Evolutionary conservation across 2,113 vertebrate species (phyloP), one percentile per base, ranked within the genome.

Genomic region (Paracanthobrama guichenoti): DNA sequence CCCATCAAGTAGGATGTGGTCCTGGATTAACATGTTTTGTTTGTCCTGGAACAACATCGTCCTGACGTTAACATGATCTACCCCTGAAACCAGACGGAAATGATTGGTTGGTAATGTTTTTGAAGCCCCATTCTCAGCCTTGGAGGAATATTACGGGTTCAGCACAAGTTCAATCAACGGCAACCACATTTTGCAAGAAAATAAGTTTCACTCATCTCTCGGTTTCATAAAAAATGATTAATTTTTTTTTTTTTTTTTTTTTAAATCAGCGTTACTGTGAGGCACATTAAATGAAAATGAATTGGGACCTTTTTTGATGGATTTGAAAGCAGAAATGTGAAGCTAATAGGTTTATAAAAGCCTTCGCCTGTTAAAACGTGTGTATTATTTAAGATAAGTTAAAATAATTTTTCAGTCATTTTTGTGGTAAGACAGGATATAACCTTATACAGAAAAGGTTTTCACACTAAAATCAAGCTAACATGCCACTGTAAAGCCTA

Each of bases 11-110:
- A 4, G 14, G n/a, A 44, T 16, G 14, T 67, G 44, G 20, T 80
- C 44, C 60, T 31, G 44, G 60, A 67, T 50, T 48, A 67, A 80
- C 44, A 31, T 26, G 57, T 16, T 62, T 79, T 44, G 39, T 14
- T 64, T 79, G 77, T 79, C 39, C n/a, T 46, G 59, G 4, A 46
- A 79, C 39, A 26, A 64, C n/a, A 64, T 46, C 64, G 24, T 62
- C 14, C 39, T 46, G 9, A 24, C 1, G 11, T 46, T 13, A 20
- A 53, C 46, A 75, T 53, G 44, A 75, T 31, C 73, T 31, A 31
- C 48, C 16, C 18, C 66, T 28, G 11, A 42, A 69, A 39, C 35
- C 8, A 9, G 26, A 73, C 13, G 13, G 42, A 73, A 28, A 73
- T 26, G 6, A 6, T 50, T 75, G 14, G 26, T 53, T 20, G 39